Conservation (phyloP, 2,888 invertebrate genomes). For the Agriopis leucophaearia region DNA sequence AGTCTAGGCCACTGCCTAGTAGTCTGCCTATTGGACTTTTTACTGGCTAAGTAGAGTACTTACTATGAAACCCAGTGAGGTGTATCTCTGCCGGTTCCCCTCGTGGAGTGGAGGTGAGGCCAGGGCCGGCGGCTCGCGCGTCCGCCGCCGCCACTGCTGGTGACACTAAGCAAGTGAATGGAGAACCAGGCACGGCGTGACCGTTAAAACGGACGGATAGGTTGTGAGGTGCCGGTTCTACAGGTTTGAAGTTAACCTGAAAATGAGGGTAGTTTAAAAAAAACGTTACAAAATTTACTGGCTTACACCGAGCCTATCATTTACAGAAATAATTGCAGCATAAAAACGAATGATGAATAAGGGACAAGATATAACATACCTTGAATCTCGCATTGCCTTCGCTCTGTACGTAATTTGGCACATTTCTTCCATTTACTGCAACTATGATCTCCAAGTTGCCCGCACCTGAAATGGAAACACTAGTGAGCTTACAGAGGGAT, state of each 20-base stretch:
- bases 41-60: conserved; percentile 43
- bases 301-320: too few relatives aligned
- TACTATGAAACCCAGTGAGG: conserved; percentile 78
- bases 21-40: too few relatives aligned
- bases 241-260: conserved; percentile 97
- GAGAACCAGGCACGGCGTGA: conserved; percentile 94
- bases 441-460: conserved; percentile 99
- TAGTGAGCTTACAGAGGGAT: neutral
- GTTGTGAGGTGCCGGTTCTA: conserved; percentile 96
- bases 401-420: conserved; percentile 98
- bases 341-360: too few relatives aligned
- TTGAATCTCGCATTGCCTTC: conserved; percentile 98
- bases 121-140: conserved; percentile 77
- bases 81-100: conserved; percentile 78
- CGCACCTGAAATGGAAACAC: conserved; percentile 87
- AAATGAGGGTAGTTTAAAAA: neutral
- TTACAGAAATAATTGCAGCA: too few relatives aligned
- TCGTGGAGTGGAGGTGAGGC: conserved; percentile 72
- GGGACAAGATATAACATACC: conserved; percentile 64
- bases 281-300: too few relatives aligned
- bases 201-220: conserved; percentile 95
- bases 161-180: conserved; percentile 95
- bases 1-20: too few relatives aligned
- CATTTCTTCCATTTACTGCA: conserved; percentile 97
- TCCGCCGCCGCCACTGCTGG: conserved; percentile 79